Conservation (phyloP, 2,888 invertebrate species). For the Aporophyla lueneburgensis region DNA sequence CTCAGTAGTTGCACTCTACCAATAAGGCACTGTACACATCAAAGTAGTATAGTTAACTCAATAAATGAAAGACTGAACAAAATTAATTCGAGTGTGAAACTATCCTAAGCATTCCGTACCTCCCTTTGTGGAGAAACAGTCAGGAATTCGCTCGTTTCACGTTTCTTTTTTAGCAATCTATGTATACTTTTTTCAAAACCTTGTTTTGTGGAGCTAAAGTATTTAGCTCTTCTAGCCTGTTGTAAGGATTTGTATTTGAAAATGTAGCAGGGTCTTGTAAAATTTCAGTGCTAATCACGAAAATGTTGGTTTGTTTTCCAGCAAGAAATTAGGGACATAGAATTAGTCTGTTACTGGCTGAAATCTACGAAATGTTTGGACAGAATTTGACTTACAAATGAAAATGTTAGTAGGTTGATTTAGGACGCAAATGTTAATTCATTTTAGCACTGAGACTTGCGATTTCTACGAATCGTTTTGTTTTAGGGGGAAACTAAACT, state of each 20-base stretch:
- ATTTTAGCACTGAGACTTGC: background rate
- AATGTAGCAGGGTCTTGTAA: background rate
- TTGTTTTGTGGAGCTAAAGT: conserved; percentile 9
- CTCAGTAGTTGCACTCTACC: background rate
- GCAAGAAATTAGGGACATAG: background rate
- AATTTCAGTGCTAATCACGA: background rate
- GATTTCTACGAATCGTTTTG: too few species aligned
- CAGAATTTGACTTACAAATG: background rate
- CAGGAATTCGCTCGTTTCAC: conserved; percentile 19
- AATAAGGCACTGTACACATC: background rate
- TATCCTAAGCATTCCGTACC: conserved; percentile 20
- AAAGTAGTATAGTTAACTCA: conserved; percentile 27
- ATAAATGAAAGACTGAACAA: conserved; percentile 28
- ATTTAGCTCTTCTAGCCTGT: background rate
- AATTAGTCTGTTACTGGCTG: too few species aligned
- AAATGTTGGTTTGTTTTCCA: too few species aligned
- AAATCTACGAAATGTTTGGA: background rate
- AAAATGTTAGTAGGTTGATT: background rate
- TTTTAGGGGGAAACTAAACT: background rate
- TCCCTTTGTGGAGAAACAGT: conserved; percentile 40
- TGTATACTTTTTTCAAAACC: background rate
- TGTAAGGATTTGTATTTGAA: conserved; percentile 4
- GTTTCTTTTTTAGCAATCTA: conserved; percentile 24
- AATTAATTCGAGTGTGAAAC: conserved; percentile 43
- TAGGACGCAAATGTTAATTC: background rate